These are phyloP conservation scores for Saguinus imperator DNA, from an alignment of 2,113 vertebrate species.

Conservation along the genomic window DNA sequence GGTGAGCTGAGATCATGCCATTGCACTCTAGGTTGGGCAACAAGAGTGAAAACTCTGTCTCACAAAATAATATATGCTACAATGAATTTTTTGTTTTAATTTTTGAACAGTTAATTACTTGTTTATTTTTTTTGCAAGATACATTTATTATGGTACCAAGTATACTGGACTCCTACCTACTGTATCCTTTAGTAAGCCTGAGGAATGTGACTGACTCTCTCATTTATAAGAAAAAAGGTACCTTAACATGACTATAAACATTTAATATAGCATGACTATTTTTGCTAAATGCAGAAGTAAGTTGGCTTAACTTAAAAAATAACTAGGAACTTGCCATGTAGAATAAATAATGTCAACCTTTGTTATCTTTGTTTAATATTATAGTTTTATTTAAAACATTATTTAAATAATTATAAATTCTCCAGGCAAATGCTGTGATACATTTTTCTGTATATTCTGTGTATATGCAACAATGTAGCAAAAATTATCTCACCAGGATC, in stretches of 20 bases:
- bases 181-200: neutral
- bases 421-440: neutral
- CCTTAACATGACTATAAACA: neutral
- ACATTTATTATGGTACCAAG: neutral
- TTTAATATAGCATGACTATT: neutral
- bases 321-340: neutral
- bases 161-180: neutral
- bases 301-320: neutral
- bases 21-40: no score
- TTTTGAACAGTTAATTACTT: neutral
- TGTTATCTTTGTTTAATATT: neutral
- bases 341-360: neutral
- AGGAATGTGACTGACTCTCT: neutral
- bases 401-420: neutral
- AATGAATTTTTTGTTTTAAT: neutral
- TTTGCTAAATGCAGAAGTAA: slow-evolving; percentile 11
- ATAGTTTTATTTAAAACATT: neutral
- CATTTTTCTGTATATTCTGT: neutral
- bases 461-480: neutral
- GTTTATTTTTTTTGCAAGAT: neutral
- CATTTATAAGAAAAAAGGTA: neutral
- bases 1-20: no score
- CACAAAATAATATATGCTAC: neutral
- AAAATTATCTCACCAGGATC: neutral
- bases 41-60: no score